These are phyloP conservation scores for Micromesistius poutassou DNA, from an alignment of 2,797 vertebrate species.

Conservation along the genomic window DNA sequence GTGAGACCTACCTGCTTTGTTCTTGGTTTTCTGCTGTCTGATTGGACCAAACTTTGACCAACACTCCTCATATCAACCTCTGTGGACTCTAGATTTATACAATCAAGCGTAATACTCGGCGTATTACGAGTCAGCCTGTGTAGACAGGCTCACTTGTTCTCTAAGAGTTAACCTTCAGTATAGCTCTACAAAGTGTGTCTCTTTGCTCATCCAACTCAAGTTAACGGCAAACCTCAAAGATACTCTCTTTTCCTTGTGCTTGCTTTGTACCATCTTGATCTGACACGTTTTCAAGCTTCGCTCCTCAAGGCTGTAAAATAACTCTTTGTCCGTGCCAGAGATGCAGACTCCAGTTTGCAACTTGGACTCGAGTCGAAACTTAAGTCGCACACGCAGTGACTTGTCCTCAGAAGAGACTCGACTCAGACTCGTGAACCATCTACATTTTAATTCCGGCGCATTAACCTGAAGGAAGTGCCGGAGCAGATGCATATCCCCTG, in stretches of 20 bases:
- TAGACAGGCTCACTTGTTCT: neutral
- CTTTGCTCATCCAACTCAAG: neutral
- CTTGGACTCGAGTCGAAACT: too few species aligned
- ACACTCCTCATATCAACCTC: too few species aligned
- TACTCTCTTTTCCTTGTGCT: neutral
- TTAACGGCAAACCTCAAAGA: neutral
- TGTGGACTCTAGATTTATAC: neutral
- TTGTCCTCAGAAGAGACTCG: too few species aligned
- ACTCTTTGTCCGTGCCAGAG: neutral
- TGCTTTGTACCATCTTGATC: neutral
- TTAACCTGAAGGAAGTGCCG: too few species aligned
- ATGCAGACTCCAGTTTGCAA: neutral
- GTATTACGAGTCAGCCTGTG: neutral
- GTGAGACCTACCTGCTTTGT: conserved; percentile 53
- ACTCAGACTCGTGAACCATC: too few species aligned
- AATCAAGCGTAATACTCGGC: neutral
- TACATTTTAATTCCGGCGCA: too few species aligned
- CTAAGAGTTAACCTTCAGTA: neutral
- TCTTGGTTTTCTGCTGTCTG: neutral
- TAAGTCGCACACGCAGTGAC: too few species aligned
- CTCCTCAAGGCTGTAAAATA: neutral
- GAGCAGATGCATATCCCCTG: too few species aligned
- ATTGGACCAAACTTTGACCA: neutral
- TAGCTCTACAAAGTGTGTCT: neutral
- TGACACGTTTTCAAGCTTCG: neutral